Evolutionary conservation across 2,888 invertebrate species (phyloP).

Genomic region (Hirtodrosophila alboralis): DNA sequence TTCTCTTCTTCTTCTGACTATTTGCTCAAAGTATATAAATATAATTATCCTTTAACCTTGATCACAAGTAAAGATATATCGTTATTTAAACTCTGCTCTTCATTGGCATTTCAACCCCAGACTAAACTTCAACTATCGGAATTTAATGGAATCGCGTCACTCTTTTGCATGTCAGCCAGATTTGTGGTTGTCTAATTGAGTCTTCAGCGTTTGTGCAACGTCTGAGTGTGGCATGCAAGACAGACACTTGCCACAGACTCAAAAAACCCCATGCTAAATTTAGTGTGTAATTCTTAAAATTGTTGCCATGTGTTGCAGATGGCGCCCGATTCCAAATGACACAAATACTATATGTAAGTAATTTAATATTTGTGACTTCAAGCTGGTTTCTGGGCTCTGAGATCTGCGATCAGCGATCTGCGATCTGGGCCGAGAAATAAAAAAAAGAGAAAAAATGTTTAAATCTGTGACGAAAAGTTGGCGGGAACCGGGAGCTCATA

Average conservation of each 20-base stretch:
- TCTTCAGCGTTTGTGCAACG: constrained; percentile 37
- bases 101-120: no score
- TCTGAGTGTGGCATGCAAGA: not conserved
- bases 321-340: constrained; percentile 54
- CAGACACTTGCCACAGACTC: constrained; percentile 19
- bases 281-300: constrained; percentile 81
- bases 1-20: no score
- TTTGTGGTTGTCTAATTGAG: constrained; percentile 69
- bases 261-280: constrained; percentile 67
- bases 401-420: constrained; percentile 24
- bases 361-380: constrained; percentile 12
- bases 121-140: constrained; percentile 5
- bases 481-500: constrained; percentile 53
- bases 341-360: constrained; percentile 60
- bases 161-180: constrained; percentile 61
- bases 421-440: constrained; percentile 33
- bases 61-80: no score
- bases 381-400: constrained; percentile 29
- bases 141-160: constrained; percentile 53
- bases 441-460: constrained; percentile 1
- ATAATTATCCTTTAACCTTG: no score
- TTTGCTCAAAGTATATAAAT: no score
- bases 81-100: no score
- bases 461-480: constrained; percentile 71
- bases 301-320: constrained; percentile 78